Evolutionary conservation across 2,797 vertebrate genomes (phyloP), one percentile per base, ranked within the genome.

Genomic region (Xenentodon cancila): DNA sequence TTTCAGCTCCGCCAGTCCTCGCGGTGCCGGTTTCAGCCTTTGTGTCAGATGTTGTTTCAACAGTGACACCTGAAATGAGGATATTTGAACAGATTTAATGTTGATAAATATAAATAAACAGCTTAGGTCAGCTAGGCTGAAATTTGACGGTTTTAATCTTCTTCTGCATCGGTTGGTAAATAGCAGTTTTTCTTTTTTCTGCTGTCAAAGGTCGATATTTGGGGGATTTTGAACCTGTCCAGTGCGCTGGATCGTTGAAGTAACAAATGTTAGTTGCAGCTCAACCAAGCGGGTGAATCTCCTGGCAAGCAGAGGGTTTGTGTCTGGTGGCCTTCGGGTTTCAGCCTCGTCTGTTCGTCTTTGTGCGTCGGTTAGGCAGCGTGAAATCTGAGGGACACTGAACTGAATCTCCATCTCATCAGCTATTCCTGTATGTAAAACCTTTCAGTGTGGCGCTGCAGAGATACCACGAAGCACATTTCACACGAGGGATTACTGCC

Each of bases 331-430:
- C 32, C 62, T 61, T 16, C 32, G 18, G 53, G 68, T 54, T 45
- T 77, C 48, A 16, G 69, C 45, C 42, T 7, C 55, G 0, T 51
- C 47, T 17, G 58, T 27, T 57, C 34, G n/a, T 55, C 61, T 68
- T 76, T 68, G 65, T 66, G 58, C 50, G 44, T 53, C 48, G 48
- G 68, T 32, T 32, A 32, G 34, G 34, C 22, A 27, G 79, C 84
- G 80, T 92, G 91, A 92, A 92, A 92, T 92, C 73, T 15, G 45
- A 48, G 46, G 7, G 91, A 90, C 90, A 54, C 54, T 48, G 67
- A 22, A 57, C 74, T 62, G 79, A 80, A 86, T 84, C 82, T 84
- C 57, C 78, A 67, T 73, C 82, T 86, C 83, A 82, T 88, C 87
- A 47, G 17, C 19, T 67, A 67, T 83, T 87, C 81, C 71, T 68